Base-by-base conservation (phyloP, 2,797 vertebrate species). In the Tarsius wallacei region DNA sequence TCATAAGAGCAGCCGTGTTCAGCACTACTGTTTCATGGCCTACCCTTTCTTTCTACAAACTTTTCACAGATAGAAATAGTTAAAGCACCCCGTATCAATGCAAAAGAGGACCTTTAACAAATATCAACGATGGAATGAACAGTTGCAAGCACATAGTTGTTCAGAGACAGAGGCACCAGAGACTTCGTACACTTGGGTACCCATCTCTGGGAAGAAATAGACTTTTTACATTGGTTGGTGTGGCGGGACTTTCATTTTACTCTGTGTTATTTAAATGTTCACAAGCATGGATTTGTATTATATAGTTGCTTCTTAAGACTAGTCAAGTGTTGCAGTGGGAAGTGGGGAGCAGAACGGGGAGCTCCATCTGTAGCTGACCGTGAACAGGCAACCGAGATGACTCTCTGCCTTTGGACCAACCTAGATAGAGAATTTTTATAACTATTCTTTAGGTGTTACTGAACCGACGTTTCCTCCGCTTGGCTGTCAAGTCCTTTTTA, bases 61-160 rank as follows among this genome's bases (percentile, higher is more conserved):
- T 87, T 14, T 94, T 63, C 74, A 66, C 7, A 87, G 63, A 64
- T 76, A 89, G 78, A 96, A 83, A 68, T 81, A 83, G 55, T 88
- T 81, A 78, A 82, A 96, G 68, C 51, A 33, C 15, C 47, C 19
- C 31, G 10, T 71, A 33, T 57, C 19, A 81, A 84, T 73, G 47
- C 82, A 87, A 93, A 89, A 91, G 49, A 73, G 47, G 61, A 51
- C 81, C 87, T 89, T 87, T 82, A 96, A 51, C 59, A 85, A 77
- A 74, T 61, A 49, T 2, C 83, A 47, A 90, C 68, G 59, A 66
- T 81, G 63, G 51, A 88, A 90, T 64, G 59, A 92, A 81, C 13
- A 53, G 16, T 70, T 64, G n/a, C 53, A 94, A 83, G 47, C 68
- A 71, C 31, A 42, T 42, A 42, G 42, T 5, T 90, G 2, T 91